These are phyloP conservation scores for Drosophila funebris DNA, from an alignment of 1,140 invertebrate species.

Conservation along the genomic window DNA sequence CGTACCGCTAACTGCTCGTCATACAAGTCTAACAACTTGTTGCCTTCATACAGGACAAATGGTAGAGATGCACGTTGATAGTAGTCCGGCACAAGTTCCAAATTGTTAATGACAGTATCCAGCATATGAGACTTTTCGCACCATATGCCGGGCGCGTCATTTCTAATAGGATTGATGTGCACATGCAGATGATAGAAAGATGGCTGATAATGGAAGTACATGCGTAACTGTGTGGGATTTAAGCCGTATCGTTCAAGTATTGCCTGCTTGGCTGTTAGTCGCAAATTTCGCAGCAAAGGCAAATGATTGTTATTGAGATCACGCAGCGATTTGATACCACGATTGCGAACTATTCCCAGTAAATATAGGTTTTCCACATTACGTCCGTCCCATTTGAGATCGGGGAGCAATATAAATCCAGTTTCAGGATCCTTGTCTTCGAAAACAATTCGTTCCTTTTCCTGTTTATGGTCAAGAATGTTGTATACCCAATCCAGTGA, in stretches of 20 bases:
- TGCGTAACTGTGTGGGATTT: conserved; percentile 88
- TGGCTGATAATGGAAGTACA: conserved; percentile 98
- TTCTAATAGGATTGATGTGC: conserved; percentile 94
- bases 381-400: conserved; percentile 96
- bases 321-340: conserved; percentile 91
- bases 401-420: conserved; percentile 95
- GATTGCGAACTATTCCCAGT: conserved; percentile 90
- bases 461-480: conserved; percentile 95
- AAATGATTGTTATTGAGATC: conserved; percentile 92
- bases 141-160: conserved; percentile 92
- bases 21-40: conserved; percentile 70
- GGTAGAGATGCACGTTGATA: conserved; percentile 92
- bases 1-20: conserved; percentile 50
- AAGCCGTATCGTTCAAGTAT: conserved; percentile 93
- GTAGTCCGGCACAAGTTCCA: conserved; percentile 92
- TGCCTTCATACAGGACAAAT: conserved; percentile 88
- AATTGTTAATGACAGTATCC: conserved; percentile 95
- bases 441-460: conserved; percentile 93
- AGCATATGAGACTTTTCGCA: conserved; percentile 94
- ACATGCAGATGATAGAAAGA: conserved; percentile 98
- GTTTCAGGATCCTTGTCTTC: conserved; percentile 91
- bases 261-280: conserved; percentile 87
- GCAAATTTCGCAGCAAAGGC: conserved; percentile 92
- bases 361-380: conserved; percentile 91
- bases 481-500: conserved; percentile 97